These are phyloP conservation scores for Gryon sp. DNA, from an alignment of 1,140 invertebrate genomes.

Conservation along the genomic window DNA sequence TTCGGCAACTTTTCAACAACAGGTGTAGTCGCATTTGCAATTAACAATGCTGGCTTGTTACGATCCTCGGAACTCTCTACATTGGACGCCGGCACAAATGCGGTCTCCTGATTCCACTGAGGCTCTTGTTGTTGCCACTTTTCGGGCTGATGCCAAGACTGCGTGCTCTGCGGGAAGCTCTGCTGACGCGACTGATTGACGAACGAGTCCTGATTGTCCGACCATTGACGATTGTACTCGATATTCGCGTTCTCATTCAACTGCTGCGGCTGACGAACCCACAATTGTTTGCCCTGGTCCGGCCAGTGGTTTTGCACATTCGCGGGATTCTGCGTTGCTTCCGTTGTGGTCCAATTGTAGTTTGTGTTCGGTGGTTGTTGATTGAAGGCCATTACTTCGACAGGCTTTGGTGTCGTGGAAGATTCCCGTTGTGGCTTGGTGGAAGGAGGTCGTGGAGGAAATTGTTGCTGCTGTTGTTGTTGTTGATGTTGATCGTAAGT, in stretches of 20 bases:
- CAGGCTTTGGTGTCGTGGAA: conserved; percentile 37
- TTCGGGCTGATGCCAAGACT: conserved; percentile 42
- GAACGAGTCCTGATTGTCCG: conserved; percentile 21
- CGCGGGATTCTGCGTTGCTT: conserved; percentile 33
- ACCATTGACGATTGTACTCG: conserved; percentile 43
- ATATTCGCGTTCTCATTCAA: conserved; percentile 12
- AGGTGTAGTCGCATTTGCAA: conserved; percentile 44
- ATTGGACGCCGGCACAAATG: conserved; percentile 29
- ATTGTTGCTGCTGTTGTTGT: conserved; percentile 64
- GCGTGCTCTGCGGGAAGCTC: conserved; percentile 1
- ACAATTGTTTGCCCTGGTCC: conserved; percentile 59
- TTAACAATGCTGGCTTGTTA: conserved; percentile 54
- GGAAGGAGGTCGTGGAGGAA: conserved; percentile 15
- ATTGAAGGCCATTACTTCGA: conserved; percentile 21
- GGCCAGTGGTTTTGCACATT: conserved; percentile 73
- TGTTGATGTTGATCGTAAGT: conserved; percentile 45
- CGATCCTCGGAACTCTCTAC: conserved; percentile 66
- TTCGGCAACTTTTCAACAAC: conserved; percentile 62
- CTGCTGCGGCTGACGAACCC: conserved; percentile 36
- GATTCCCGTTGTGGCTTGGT: conserved; percentile 13
- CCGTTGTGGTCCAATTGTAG: conserved; percentile 68
- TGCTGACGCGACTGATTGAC: conserved; percentile 8
- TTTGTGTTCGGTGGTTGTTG: conserved; percentile 53
- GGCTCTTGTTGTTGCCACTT: conserved; percentile 12
- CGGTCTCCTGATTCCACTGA: conserved; percentile 43